Base-by-base conservation (phyloP, 1,140 invertebrate genomes). In the Drosophila bipectinata region DNA sequence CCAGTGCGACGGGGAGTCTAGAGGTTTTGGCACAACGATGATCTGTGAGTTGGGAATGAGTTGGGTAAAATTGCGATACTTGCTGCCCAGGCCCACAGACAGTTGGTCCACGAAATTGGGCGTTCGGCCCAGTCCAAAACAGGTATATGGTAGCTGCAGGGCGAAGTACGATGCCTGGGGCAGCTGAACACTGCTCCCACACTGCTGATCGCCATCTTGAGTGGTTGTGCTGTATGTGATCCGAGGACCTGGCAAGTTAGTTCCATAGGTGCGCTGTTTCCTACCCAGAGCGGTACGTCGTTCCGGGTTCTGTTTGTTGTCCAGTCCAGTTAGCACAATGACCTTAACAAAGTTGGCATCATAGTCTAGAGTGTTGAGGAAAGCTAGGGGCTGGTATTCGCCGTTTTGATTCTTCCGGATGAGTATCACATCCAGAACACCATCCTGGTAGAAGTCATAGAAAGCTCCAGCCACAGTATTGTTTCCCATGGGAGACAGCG, bases 1-100 rank as follows among this genome's bases (percentile, higher is more conserved):
- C 99, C 99, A 99, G 84, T 94, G 94, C 6, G 93, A 94, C 5
- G 97, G 96, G 48, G 97, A 93, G 66, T 94, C 92, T 3, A 95
- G 93, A 6, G 98, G 98, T 90, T 95, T 95, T 4, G 98, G 98
- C 67, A 99, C 97, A 1, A 99, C 95, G 15, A 99, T 96, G 91
- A 99, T 96, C 92, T 99, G 98, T 1, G 98, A 99, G 92, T 99
- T 99, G 32, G 97, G 98, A 89, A 99, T 99, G 34, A 99, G 96
- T 92, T 98, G 97, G 1, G 96, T 96, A 96, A 97, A 99, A 51
- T 95, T 94, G 72, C 94, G 94, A 0, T 92, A 95, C 77, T 94
- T 92, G 56, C 94, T 94, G 63, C 93, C 96, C 59, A 99, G 94
- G 7, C 97, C 97, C 15, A 99, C 96, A 32, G 94, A 95, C 12